phyloP scores from a whole-genome alignment of 1,140 invertebrate species.

The Drosophila pruinosa region DNA sequence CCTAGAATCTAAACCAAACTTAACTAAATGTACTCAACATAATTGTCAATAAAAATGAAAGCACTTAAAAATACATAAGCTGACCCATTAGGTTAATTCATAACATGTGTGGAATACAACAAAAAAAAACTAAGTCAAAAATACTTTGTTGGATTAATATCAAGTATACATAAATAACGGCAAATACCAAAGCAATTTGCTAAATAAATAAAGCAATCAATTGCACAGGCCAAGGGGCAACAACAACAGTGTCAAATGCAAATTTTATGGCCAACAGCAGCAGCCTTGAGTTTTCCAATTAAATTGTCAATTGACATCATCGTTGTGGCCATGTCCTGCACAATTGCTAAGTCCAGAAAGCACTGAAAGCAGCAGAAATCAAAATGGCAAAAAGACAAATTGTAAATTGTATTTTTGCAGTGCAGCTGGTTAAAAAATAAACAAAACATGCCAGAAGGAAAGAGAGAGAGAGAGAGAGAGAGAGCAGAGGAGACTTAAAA shows the following conservation, averaged over 20 bases:
- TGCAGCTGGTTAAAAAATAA: background rate
- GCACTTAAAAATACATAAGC: conserved; percentile 16
- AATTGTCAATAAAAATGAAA: conserved; percentile 26
- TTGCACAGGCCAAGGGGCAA: background rate
- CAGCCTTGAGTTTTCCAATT: background rate
- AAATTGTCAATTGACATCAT: conserved; percentile 7
- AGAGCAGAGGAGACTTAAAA: no score
- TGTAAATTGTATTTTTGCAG: conserved; percentile 12
- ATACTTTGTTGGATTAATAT: conserved; percentile 12
- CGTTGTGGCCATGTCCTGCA: background rate
- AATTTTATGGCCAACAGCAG: background rate
- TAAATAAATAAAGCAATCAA: conserved; percentile 27
- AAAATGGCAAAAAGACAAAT: background rate
- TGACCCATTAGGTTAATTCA: background rate
- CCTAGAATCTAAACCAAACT: conserved; percentile 20
- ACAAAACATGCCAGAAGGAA: background rate
- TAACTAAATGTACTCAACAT: conserved; percentile 22
- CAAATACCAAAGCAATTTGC: conserved; percentile 9
- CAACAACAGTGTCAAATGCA: conserved; percentile 6
- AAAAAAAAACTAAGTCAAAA: background rate
- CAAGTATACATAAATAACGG: conserved; percentile 5
- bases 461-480: conserved; percentile 8
- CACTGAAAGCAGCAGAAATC: background rate
- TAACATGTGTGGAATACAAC: conserved; percentile 1
- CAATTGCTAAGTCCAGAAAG: background rate